Evolutionary conservation across 1,140 invertebrate genomes (phyloP).

Genomic region (Arion vulgaris): DNA sequence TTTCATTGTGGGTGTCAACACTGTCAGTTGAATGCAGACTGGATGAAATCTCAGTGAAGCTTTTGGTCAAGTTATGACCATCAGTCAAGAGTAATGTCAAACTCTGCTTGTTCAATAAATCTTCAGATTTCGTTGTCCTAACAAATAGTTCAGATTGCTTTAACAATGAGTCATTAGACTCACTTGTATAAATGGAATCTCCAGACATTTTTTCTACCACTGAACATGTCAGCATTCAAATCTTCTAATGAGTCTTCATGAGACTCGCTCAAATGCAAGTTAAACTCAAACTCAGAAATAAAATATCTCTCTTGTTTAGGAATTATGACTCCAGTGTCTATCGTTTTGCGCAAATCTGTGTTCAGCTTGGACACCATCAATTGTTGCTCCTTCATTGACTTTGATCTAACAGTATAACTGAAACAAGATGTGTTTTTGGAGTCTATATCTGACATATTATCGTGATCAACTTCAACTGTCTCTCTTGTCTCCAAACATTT

Average conservation of each 20-base stretch:
- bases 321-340: constrained; percentile 5
- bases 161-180: background rate
- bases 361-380: constrained; percentile 9
- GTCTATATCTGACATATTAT: constrained; percentile 13
- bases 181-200: constrained; percentile 27
- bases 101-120: no score
- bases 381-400: background rate
- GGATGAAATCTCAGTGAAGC: no score
- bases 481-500: background rate
- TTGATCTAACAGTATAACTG: background rate
- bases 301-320: background rate
- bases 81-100: no score
- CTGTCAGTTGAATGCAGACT: no score
- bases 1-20: no score
- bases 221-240: constrained; percentile 20
- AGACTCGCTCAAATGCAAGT: background rate
- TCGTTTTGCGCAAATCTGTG: constrained; percentile 13
- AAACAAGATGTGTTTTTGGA: background rate
- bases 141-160: background rate
- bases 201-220: background rate
- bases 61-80: no score
- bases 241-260: background rate
- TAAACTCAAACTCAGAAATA: background rate
- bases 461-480: background rate
- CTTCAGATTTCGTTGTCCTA: no score